These are phyloP conservation scores for Patella ulyssiponensis DNA, from an alignment of 2,888 invertebrate species.

Conservation along the genomic window DNA sequence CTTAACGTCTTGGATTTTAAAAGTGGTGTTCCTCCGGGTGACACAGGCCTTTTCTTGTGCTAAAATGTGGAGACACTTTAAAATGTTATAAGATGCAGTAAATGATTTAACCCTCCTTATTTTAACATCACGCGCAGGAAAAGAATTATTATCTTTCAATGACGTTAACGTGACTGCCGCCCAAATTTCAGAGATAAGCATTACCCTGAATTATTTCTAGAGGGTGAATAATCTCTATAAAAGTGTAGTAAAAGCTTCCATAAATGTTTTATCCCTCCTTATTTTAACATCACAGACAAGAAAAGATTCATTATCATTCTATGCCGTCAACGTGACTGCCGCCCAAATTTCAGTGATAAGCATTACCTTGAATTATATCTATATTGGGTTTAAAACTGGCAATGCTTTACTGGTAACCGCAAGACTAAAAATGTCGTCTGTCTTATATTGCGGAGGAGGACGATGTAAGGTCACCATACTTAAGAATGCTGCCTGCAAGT, in stretches of 20 bases:
- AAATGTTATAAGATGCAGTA: too few relatives aligned
- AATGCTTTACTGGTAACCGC: background rate
- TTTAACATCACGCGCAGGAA: too few relatives aligned
- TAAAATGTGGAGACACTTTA: background rate
- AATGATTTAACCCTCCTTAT: too few relatives aligned
- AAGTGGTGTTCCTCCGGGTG: background rate
- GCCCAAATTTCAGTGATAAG: background rate
- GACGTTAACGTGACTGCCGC: too few relatives aligned
- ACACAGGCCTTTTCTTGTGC: background rate
- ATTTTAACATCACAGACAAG: too few relatives aligned
- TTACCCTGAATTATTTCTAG: background rate
- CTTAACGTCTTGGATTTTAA: background rate
- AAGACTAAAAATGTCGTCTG: background rate
- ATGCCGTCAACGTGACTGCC: too few relatives aligned
- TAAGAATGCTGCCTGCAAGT: background rate
- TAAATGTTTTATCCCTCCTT: too few relatives aligned
- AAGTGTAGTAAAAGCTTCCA: too few relatives aligned
- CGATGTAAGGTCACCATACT: background rate
- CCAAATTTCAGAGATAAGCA: background rate
- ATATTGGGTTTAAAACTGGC: background rate
- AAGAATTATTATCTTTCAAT: too few relatives aligned
- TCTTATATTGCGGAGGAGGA: background rate
- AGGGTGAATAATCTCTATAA: too few relatives aligned
- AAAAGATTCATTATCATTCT: too few relatives aligned
- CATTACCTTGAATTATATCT: background rate